Conservation (phyloP, 2,888 invertebrate genomes). For the Resseliella maxima region DNA sequence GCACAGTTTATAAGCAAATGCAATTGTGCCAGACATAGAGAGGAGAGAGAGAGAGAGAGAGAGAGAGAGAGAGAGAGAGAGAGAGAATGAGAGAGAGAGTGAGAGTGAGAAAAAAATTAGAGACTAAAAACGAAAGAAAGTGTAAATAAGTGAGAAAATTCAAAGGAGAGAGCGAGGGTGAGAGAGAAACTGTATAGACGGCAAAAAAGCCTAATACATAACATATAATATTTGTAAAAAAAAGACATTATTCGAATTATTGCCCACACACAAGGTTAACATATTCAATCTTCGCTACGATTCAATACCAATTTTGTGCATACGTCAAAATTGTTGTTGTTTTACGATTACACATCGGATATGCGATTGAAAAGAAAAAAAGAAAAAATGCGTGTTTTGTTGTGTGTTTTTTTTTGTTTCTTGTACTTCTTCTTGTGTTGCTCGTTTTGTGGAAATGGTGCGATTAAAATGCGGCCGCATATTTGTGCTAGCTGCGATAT, state of each 20-base stretch:
- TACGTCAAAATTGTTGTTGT: not conserved
- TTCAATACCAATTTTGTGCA: slow-evolving; percentile 51
- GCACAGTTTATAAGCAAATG: slow-evolving; percentile 14
- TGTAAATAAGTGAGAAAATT: too few species aligned
- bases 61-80: not conserved
- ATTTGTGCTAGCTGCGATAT: not conserved
- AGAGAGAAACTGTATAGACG: not conserved
- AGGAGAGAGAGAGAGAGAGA: not conserved
- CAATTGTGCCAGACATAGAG: slow-evolving; percentile 35
- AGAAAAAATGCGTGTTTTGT: not conserved
- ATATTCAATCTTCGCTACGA: slow-evolving; percentile 11
- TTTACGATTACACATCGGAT: not conserved
- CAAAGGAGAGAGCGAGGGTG: too few species aligned
- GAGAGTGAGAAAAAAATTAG: too few species aligned
- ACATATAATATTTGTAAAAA: slow-evolving; percentile 36
- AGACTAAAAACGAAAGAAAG: too few species aligned
- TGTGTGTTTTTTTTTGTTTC: not conserved
- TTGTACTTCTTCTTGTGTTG: not conserved
- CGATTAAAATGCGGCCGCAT: not conserved
- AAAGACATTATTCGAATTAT: slow-evolving; percentile 38
- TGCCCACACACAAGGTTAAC: slow-evolving; percentile 59
- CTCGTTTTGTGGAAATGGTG: not conserved
- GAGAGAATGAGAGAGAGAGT: not conserved
- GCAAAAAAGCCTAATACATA: slow-evolving; percentile 6
- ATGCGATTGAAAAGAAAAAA: too few species aligned